Conservation (phyloP, 2,113 vertebrate genomes). For the Sterrhoptilus dennistouni region DNA sequence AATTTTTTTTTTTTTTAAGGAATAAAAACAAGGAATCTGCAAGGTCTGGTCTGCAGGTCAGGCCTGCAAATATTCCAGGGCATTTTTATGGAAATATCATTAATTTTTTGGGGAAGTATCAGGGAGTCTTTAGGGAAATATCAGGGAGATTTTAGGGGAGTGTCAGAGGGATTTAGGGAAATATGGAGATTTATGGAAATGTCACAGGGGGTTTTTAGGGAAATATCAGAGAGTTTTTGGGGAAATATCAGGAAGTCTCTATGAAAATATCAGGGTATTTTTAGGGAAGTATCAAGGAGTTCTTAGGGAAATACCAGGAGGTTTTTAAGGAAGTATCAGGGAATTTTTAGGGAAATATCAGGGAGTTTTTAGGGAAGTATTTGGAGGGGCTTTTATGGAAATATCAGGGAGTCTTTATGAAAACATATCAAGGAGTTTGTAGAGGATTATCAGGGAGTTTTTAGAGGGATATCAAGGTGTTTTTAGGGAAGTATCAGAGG, state of each 20-base stretch:
- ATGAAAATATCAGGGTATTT: background rate
- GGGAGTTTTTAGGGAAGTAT: background rate
- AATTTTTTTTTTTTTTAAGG: background rate
- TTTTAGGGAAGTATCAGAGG: background rate
- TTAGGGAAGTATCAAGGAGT: background rate
- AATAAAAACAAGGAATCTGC: rapidly evolving
- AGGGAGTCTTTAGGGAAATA: background rate
- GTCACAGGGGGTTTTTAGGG: background rate
- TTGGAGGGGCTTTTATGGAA: background rate
- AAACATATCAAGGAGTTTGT: background rate
- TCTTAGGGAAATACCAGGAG: too few species aligned
- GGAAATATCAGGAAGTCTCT: too few species aligned
- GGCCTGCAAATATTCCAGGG: background rate
- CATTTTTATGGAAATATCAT: background rate
- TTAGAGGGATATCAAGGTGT: too few species aligned
- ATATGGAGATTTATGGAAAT: rapidly evolving
- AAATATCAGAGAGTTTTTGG: background rate
- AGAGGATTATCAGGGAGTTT: background rate
- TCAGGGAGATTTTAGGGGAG: rapidly evolving
- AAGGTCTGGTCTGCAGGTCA: background rate
- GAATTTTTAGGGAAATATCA: too few species aligned
- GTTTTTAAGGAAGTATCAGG: too few species aligned
- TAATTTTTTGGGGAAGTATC: background rate
- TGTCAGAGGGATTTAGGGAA: background rate
- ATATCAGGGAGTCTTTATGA: background rate